Conservation (phyloP, 2,888 invertebrate genomes). For the Myathropa florea region DNA sequence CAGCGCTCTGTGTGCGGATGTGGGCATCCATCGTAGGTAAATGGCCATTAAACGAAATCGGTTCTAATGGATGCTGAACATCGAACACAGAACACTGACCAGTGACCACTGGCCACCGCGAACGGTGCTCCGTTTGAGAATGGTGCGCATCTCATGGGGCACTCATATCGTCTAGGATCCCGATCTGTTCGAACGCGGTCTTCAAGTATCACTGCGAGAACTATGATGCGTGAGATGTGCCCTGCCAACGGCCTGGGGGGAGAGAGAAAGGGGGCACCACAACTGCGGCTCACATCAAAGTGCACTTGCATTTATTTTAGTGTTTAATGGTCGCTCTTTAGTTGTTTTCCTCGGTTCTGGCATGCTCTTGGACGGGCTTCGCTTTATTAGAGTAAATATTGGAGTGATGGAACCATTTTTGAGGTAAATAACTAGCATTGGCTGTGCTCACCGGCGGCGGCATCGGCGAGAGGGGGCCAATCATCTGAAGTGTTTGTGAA, state of each 20-base stretch:
- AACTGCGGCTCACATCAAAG: conserved; percentile 65
- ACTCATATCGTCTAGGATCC: conserved; percentile 25
- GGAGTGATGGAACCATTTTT: conserved; percentile 68
- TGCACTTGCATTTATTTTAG: conserved; percentile 71
- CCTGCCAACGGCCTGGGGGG: neutral
- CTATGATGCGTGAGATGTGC: conserved; percentile 70
- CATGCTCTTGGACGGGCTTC: conserved; percentile 26
- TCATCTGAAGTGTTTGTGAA: conserved; percentile 57
- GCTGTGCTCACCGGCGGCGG: conserved; percentile 4
- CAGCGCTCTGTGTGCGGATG: conserved; percentile 8
- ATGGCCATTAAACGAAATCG: conserved; percentile 70
- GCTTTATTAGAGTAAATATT: conserved; percentile 71
- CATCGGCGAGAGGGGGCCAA: neutral
- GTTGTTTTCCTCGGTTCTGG: conserved; percentile 68
- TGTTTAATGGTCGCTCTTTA: conserved; percentile 71
- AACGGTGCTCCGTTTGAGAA: conserved; percentile 20
- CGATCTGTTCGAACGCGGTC: neutral
- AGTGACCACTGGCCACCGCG: conserved; percentile 19
- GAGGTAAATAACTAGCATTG: conserved; percentile 64
- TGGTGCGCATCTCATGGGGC: conserved; percentile 36
- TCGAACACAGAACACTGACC: neutral
- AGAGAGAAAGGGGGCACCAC: neutral
- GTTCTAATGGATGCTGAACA: conserved; percentile 65
- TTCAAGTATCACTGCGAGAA: conserved; percentile 69
- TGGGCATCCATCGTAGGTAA: conserved; percentile 63